These are phyloP conservation scores for Lepidurus arcticus DNA, from an alignment of 1,140 invertebrate species.

Conservation along the genomic window DNA sequence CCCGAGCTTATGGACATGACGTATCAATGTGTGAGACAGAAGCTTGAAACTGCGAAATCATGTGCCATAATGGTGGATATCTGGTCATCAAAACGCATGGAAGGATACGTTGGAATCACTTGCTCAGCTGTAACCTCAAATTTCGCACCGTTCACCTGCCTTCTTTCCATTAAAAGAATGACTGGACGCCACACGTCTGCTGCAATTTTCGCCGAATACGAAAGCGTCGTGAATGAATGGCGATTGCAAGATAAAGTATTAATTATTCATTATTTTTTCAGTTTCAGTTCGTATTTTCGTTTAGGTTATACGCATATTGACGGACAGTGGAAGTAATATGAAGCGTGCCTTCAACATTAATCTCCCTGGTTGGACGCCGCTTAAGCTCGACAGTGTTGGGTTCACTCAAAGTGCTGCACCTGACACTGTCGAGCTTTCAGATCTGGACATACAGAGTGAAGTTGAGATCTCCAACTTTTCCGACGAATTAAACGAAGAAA, in stretches of 20 bases:
- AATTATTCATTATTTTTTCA: neutral
- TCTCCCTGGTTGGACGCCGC: neutral
- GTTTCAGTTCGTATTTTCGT: too few species aligned
- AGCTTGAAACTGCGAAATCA: neutral
- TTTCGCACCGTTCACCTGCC: neutral
- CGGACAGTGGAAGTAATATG: neutral
- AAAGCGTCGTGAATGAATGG: neutral
- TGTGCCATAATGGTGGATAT: conserved; percentile 21
- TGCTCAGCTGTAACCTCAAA: conserved; percentile 3
- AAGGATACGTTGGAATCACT: neutral
- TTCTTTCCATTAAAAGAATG: neutral
- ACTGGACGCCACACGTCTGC: neutral
- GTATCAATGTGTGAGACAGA: neutral
- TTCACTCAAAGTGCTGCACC: neutral
- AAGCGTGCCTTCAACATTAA: neutral
- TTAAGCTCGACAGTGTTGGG: neutral
- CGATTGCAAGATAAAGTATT: neutral
- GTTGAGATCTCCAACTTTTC: neutral
- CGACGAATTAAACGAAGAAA: neutral
- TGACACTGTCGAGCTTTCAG: neutral
- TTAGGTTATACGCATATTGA: neutral
- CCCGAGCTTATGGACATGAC: neutral
- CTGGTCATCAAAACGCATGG: neutral
- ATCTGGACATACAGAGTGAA: neutral
- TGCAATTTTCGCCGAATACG: neutral